Conservation (phyloP, 2,797 vertebrate genomes). For the Gambusia yucatana region DNA sequence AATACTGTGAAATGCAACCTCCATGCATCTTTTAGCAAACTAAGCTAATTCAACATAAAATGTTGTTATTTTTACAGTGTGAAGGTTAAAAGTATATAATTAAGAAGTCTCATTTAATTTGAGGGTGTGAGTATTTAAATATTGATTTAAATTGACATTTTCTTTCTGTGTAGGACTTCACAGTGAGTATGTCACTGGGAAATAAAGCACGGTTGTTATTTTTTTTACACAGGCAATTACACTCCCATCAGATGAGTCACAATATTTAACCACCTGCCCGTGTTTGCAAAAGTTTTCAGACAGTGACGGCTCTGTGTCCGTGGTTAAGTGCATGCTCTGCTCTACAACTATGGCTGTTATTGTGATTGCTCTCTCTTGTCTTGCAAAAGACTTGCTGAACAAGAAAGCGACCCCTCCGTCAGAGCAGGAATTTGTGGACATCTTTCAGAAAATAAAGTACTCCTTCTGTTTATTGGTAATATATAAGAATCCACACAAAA, state of each 20-base stretch:
- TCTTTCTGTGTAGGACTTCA: not conserved
- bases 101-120: not conserved
- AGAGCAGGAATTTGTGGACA: slow-evolving; percentile 82
- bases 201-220: not conserved
- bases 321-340: not conserved
- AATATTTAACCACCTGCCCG: not conserved
- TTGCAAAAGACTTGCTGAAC: slow-evolving; percentile 79
- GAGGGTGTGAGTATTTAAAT: not conserved
- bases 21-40: not conserved
- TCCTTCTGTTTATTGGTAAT: slow-evolving; percentile 87
- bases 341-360: not conserved
- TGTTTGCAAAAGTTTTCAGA: not conserved
- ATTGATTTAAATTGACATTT: not conserved
- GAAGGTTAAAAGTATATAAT: not conserved
- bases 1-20: not conserved
- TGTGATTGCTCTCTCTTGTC: slow-evolving; percentile 17
- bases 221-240: not conserved
- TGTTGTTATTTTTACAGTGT: not conserved
- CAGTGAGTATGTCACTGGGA: not conserved
- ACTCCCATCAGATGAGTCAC: not conserved
- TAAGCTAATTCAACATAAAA: not conserved
- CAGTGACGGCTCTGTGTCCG: not conserved
- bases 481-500: not conserved
- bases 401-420: slow-evolving; percentile 79
- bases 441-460: slow-evolving; percentile 90